Percentiles rank a stretch among this genome's conserved stretches.
Conservation (phyloP, 2,113 vertebrate genomes). For the Psittacula cyanocephala region DNA sequence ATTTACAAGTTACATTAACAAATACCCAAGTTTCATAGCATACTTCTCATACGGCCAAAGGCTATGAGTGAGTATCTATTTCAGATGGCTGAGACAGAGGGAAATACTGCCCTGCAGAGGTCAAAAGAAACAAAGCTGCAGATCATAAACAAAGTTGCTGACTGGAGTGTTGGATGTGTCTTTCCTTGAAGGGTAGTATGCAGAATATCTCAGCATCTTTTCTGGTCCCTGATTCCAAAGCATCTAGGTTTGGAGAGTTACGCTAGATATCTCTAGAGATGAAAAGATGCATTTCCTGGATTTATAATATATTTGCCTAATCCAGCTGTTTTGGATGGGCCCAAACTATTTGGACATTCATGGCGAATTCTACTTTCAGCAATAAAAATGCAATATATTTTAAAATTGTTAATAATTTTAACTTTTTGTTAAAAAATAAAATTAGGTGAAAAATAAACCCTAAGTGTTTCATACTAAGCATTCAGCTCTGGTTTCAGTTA, state of each 20-base stretch:
- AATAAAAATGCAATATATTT: background rate
- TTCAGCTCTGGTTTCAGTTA: background rate
- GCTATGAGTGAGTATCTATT: background rate
- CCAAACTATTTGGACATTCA: background rate
- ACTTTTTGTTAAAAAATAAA: background rate
- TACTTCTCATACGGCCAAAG: background rate
- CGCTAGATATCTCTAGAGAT: background rate
- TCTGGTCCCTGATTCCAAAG: background rate
- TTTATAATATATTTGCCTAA: background rate
- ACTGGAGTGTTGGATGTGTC: background rate
- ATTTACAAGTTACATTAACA: background rate
- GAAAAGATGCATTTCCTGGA: rapidly evolving
- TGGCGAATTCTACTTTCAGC: background rate
- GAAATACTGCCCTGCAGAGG: background rate
- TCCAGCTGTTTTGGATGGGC: background rate
- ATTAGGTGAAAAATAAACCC: background rate
- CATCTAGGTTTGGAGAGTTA: background rate
- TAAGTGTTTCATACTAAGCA: background rate
- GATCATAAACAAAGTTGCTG: background rate
- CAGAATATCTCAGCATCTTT: background rate
- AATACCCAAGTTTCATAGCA: background rate
- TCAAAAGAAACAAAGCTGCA: background rate
- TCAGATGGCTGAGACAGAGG: background rate
- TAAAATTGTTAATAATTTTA: background rate
- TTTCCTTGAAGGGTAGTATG: background rate